Conservation (phyloP, 2,113 vertebrate genomes). For the Gopherus flavomarginatus region DNA sequence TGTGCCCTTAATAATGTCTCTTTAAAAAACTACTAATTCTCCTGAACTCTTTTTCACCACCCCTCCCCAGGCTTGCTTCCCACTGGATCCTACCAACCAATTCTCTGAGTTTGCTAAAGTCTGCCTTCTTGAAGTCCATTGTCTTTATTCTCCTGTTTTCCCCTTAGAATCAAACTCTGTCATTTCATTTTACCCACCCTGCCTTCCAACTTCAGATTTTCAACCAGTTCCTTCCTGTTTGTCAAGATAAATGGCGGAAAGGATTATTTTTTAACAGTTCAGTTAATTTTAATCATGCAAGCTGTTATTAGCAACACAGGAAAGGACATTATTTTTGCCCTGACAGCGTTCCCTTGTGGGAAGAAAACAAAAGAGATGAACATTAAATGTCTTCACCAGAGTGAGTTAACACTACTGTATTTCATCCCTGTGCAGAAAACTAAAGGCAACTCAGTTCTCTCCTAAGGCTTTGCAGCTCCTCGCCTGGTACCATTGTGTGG, state of each 20-base stretch:
- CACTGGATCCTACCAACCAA: not conserved
- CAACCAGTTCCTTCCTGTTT: not conserved
- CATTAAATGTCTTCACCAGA: not conserved
- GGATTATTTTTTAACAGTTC: not conserved
- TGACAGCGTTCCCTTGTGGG: accelerated
- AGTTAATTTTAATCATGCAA: constrained; percentile 41
- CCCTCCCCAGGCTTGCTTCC: not conserved
- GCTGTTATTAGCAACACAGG: constrained; percentile 24
- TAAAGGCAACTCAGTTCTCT: not conserved
- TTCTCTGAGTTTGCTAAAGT: not conserved
- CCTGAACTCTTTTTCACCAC: too few species aligned
- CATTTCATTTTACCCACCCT: not conserved
- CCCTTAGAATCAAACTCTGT: not conserved
- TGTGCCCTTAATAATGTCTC: not conserved
- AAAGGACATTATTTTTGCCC: not conserved
- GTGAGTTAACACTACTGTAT: accelerated
- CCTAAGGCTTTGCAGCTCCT: not conserved
- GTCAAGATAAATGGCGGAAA: not conserved
- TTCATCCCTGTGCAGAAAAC: not conserved
- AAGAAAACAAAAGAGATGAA: not conserved
- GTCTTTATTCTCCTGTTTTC: not conserved
- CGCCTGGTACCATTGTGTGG: not conserved
- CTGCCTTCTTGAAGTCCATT: not conserved
- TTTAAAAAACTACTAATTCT: not conserved
- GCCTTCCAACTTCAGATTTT: not conserved